phyloP scores from a whole-genome alignment of 2,113 vertebrate species.

The Campylomormyrus tamandua region DNA sequence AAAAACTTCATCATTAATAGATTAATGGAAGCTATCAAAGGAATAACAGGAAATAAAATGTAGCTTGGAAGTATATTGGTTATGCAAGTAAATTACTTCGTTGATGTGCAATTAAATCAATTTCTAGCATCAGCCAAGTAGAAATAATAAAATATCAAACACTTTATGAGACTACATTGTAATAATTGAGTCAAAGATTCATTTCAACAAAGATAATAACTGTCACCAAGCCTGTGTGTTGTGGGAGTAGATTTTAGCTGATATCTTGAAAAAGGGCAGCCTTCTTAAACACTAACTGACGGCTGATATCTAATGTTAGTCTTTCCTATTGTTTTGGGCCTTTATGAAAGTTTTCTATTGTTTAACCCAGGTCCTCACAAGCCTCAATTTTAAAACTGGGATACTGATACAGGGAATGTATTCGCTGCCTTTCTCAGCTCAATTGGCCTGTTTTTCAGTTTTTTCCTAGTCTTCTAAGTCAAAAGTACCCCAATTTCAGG shows the following conservation, averaged over 20 bases:
- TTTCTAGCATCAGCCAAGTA: not conserved
- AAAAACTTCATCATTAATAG: not conserved
- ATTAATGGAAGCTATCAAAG: not conserved
- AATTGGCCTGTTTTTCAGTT: not conserved
- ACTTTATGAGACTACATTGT: not conserved
- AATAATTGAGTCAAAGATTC: constrained; percentile 2
- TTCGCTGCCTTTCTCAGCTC: not conserved
- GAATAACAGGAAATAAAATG: not conserved
- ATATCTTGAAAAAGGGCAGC: not conserved
- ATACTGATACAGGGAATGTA: not conserved
- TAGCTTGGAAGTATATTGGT: not conserved
- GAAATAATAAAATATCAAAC: constrained; percentile 7
- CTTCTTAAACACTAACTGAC: not conserved
- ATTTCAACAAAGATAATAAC: not conserved
- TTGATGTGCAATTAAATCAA: constrained; percentile 11
- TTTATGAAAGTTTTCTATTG: not conserved
- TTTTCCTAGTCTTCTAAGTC: not conserved
- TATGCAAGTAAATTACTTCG: not conserved
- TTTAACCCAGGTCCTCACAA: not conserved
- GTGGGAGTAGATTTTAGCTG: not conserved
- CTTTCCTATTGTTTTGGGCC: not conserved
- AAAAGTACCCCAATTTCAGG: not conserved
- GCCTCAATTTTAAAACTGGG: not conserved
- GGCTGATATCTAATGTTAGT: not conserved
- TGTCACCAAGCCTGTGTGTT: not conserved